Evolutionary conservation across 2,888 invertebrate genomes (phyloP), one percentile per base, ranked within the genome.

Genomic region (Campaea margaritaria): DNA sequence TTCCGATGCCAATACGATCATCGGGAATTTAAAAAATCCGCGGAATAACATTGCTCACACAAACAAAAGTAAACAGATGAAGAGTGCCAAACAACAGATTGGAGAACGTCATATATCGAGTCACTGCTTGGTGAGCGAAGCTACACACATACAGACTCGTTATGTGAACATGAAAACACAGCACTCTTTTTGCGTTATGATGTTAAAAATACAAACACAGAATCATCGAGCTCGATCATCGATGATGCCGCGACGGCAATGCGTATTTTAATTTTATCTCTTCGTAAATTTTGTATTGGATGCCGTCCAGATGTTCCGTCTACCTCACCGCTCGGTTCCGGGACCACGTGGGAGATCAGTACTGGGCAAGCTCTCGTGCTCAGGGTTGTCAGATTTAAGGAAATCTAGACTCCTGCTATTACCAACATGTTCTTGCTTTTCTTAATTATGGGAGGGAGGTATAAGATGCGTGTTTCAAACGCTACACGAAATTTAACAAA

Each of bases 221-320:
- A 76, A 72, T 76, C 65, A 76, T 73, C 63, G 56, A 64, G 68
- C 46, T 60, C 64, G 57, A 69, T 68, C 67, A 60, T 67, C 76
- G 81, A 77, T 81, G 85, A 83, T 81, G 82, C 73, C 73, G 65
- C 76, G 69, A 75, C 63, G 64, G 53, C 64, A 64, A 48, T 69
- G 74, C 73, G 77, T 74, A 86, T 85, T 87, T 86, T 86, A 86
- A 84, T 84, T 86, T 83, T 85, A 82, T 83, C 80, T 76, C 71
- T 73, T 79, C 81, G 84, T 86, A 85, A 85, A 85, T 85, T 78
- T 79, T 80, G 75, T 73, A 73, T 85, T 91, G 91, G 91, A 86
- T 62, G 74, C 60, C 69, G 75, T 82, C 91, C 91, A 91, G 83
- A 77, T 75, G 70, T 71, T 70, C 68, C 65, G 68, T 64, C 66